phyloP scores from a whole-genome alignment of 1,140 invertebrate genomes.

The Apis laboriosa region DNA sequence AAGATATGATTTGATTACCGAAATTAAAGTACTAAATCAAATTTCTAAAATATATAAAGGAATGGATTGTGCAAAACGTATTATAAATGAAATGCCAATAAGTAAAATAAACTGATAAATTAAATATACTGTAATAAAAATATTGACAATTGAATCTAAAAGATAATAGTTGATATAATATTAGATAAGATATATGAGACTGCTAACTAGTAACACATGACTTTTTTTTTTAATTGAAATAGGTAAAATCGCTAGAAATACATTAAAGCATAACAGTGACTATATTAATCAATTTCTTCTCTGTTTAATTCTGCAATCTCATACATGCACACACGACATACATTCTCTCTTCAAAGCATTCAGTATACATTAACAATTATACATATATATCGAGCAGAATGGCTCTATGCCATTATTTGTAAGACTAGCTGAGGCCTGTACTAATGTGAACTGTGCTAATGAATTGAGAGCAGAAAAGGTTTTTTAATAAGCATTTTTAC shows the following conservation, averaged over 20 bases:
- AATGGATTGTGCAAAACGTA: slow-evolving; percentile 27
- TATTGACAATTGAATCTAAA: slow-evolving; percentile 39
- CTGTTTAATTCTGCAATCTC: slow-evolving; percentile 49
- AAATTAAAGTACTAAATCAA: slow-evolving; percentile 15
- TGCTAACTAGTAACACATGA: slow-evolving; percentile 72
- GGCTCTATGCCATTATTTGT: slow-evolving; percentile 66
- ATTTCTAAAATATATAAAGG: slow-evolving; percentile 35
- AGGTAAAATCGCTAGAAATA: slow-evolving; percentile 75
- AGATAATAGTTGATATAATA: slow-evolving; percentile 55
- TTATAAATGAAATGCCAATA: slow-evolving; percentile 34
- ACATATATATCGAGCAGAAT: slow-evolving; percentile 70
- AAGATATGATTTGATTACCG: slow-evolving; percentile 33
- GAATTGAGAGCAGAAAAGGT: slow-evolving; percentile 52
- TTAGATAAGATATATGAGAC: slow-evolving; percentile 62
- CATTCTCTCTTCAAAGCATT: slow-evolving; percentile 48
- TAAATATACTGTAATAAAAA: slow-evolving; percentile 27
- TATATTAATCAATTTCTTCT: slow-evolving; percentile 71
- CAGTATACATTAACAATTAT: slow-evolving; percentile 69
- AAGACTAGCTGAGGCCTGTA: slow-evolving; percentile 77
- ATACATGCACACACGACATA: slow-evolving; percentile 42
- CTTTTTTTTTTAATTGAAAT: slow-evolving; percentile 71
- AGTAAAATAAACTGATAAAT: slow-evolving; percentile 38
- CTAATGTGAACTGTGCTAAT: slow-evolving; percentile 62
- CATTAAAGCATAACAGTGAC: slow-evolving; percentile 77
- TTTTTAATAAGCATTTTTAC: slow-evolving; percentile 49